Evolutionary conservation across 2,113 vertebrate genomes (phyloP), one percentile per base, ranked within the genome.

Genomic region (Oriolus oriolus): DNA sequence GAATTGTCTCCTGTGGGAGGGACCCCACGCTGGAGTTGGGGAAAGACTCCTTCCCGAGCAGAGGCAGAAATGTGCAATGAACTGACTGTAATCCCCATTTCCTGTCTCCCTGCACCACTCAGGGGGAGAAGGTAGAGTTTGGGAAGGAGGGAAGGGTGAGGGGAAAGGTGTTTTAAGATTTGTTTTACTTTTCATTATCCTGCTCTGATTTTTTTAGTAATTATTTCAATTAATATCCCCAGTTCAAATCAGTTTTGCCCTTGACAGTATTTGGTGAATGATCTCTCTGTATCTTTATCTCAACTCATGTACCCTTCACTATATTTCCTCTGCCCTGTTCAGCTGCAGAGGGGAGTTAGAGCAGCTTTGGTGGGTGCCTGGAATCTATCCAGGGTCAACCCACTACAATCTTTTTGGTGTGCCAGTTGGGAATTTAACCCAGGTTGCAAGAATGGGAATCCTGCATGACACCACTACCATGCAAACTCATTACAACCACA

Each of bases 391-490:
- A 2, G 23, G 15, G 23, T 28, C 23, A 64, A n/a, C 6, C 13
- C 13, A 47, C 24, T n/a, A 26, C 1, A 3, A 8, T 3, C 2
- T 30, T 45, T 69, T 47, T 24, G n/a, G 23, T 47, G 65, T 2
- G 11, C 13, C 15, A 47, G 4, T 8, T 47, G 60, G 35, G 26
- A 76, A 76, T 57, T 42, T 31, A 98, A 99, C 98, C 98, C 98
- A 97, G 98, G 98, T 99, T 98, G 95, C 99, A 99, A 99, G 99
- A 99, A 99, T 99, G 99, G 99, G 99, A 99, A 99, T 99, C 98
- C 99, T 99, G 98, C 98, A 99, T 99, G 98, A 99, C 99, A 99
- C 98, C 98, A 99, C 98, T 99, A 99, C 99, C 14, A 52, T 28
- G 14, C 16, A 70, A 41, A 47, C 9, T 39, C n/a, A 63, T n/a